Evolutionary conservation across 2,113 vertebrate genomes (phyloP).

Genomic region (Poecilia latipinna): DNA sequence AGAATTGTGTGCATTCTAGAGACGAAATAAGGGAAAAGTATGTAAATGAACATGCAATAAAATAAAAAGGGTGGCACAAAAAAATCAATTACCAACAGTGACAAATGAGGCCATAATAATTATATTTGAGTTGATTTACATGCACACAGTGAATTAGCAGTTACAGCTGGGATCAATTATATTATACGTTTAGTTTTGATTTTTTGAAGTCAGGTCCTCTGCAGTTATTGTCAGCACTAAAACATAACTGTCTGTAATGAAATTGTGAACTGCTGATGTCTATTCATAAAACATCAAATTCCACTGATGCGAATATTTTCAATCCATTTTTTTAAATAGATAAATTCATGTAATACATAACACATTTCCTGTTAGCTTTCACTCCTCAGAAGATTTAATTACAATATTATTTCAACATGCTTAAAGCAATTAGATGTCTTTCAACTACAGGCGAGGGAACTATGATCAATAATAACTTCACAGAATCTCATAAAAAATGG

Average conservation of each 20-base stretch:
- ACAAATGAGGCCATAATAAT: background rate
- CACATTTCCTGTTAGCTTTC: background rate
- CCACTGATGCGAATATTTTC: too few relatives aligned
- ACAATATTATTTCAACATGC: background rate
- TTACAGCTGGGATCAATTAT: background rate
- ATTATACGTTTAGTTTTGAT: background rate
- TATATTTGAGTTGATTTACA: background rate
- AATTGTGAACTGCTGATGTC: too few relatives aligned
- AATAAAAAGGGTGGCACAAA: background rate
- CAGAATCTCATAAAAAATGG: background rate
- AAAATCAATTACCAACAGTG: background rate
- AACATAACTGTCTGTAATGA: background rate
- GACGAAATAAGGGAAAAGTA: background rate
- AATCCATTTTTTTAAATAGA: background rate
- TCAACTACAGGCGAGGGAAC: background rate
- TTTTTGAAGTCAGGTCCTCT: background rate
- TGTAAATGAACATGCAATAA: background rate
- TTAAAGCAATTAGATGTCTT: background rate
- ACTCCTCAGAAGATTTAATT: background rate
- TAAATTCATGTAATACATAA: background rate
- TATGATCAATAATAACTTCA: background rate
- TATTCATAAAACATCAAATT: too few relatives aligned
- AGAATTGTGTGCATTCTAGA: slow-evolving; percentile 24
- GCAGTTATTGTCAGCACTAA: background rate
- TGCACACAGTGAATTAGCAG: background rate